Conservation (phyloP, 2,888 invertebrate species). For the Cerceris ruficornis region DNA sequence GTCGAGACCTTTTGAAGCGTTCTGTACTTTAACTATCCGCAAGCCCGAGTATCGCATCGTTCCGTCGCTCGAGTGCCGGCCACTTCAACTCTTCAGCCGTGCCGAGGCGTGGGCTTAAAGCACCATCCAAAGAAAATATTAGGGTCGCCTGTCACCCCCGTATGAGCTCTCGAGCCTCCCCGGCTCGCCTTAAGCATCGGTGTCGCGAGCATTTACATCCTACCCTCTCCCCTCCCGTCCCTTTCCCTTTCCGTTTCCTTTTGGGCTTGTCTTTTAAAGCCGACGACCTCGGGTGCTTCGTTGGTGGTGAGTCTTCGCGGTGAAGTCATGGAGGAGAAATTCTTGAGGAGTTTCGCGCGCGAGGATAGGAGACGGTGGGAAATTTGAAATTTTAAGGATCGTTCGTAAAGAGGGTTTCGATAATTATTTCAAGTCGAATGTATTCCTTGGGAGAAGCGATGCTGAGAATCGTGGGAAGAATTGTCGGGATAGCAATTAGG, state of each 20-base stretch:
- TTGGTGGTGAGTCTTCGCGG: too few species aligned
- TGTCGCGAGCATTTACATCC: slow-evolving; percentile 48
- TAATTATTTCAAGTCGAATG: too few species aligned
- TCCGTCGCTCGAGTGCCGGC: slow-evolving; percentile 18
- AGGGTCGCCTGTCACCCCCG: slow-evolving; percentile 67
- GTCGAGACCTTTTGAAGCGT: slow-evolving; percentile 27
- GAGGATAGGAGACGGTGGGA: too few species aligned
- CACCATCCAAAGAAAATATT: slow-evolving; percentile 67
- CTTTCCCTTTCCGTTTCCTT: background rate
- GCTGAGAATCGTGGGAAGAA: too few species aligned
- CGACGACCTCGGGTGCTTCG: slow-evolving; percentile 18
- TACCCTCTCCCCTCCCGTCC: background rate
- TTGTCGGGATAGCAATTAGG: too few species aligned
- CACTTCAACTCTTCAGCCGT: slow-evolving; percentile 47
- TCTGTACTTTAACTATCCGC: slow-evolving; percentile 32
- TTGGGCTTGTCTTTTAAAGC: slow-evolving; percentile 36
- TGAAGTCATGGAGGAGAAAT: too few species aligned
- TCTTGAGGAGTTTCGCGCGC: too few species aligned
- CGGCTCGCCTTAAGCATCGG: slow-evolving; percentile 46
- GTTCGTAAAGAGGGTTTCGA: too few species aligned
- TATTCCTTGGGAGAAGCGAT: too few species aligned
- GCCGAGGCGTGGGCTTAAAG: slow-evolving; percentile 58
- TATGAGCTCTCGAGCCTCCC: slow-evolving; percentile 41
- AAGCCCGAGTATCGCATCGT: slow-evolving; percentile 33
- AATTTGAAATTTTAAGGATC: too few species aligned